A percentile compares a stretch with the other conserved stretches of the same genome.
These are phyloP conservation scores for Drosophila neocordata DNA, from an alignment of 1,140 invertebrate species.

Conservation along the genomic window DNA sequence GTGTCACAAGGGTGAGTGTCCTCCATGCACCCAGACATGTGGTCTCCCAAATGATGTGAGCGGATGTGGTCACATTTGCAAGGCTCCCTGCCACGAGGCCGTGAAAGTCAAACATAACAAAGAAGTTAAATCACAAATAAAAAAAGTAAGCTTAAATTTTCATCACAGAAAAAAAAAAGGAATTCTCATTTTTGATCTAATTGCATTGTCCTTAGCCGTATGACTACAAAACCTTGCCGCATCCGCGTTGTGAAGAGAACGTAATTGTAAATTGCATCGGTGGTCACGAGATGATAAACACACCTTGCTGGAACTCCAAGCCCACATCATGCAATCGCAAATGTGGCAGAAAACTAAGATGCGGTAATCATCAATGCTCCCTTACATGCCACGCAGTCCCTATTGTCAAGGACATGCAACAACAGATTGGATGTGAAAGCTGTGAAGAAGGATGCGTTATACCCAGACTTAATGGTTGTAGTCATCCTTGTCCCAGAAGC, in stretches of 20 bases:
- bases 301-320: constrained; percentile 89
- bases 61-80: constrained; percentile 91
- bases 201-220: constrained; percentile 62
- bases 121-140: constrained; percentile 22
- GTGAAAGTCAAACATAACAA: constrained; percentile 85
- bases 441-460: constrained; percentile 89
- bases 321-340: constrained; percentile 89
- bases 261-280: constrained; percentile 91
- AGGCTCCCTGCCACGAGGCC: constrained; percentile 90
- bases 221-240: constrained; percentile 87
- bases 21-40: constrained; percentile 91
- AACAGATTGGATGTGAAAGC: constrained; percentile 85
- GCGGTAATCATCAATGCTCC: constrained; percentile 91
- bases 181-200: too few species aligned
- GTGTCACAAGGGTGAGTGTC: constrained; percentile 95
- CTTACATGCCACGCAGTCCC: constrained; percentile 88
- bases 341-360: constrained; percentile 81
- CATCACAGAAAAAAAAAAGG: not conserved
- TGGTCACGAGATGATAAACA: constrained; percentile 89
- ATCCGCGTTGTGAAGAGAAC: constrained; percentile 88
- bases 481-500: constrained; percentile 88
- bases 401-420: constrained; percentile 77
- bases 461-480: constrained; percentile 89
- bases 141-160: constrained; percentile 39
- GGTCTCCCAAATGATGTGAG: constrained; percentile 83